Percentiles rank a stretch among this genome's conserved stretches.
Conservation (phyloP, 2,113 vertebrate species). For the Balaenoptera acutorostrata region DNA sequence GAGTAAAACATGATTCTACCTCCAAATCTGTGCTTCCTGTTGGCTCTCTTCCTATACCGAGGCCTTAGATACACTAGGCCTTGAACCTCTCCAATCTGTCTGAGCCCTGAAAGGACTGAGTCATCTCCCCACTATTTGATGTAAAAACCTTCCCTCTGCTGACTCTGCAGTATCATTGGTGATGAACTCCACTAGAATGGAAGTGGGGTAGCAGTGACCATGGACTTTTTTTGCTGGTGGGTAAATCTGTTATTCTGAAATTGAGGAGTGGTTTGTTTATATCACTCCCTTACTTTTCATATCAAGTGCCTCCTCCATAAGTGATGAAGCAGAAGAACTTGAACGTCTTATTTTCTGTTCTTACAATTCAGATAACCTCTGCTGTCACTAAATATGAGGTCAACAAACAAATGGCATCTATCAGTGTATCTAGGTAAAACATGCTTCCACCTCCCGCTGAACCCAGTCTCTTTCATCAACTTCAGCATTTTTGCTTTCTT, state of each 20-base stretch:
- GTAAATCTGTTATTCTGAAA: background rate
- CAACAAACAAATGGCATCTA: constrained; percentile 56
- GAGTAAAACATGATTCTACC: background rate
- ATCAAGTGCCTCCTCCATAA: background rate
- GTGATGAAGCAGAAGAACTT: background rate
- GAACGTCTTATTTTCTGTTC: constrained; percentile 8
- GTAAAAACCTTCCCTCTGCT: background rate
- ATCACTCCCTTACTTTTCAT: background rate
- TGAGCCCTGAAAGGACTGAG: background rate
- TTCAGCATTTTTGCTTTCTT: background rate
- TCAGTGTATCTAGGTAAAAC: constrained; percentile 69
- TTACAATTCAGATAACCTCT: constrained; percentile 50
- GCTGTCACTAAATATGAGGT: constrained; percentile 49
- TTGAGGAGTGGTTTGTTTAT: background rate
- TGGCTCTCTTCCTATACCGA: background rate
- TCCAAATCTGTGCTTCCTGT: background rate
- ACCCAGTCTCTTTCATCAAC: background rate
- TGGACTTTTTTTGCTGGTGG: background rate
- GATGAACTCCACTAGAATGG: background rate
- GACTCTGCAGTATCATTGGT: background rate
- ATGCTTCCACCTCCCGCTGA: constrained; percentile 35
- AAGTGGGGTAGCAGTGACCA: background rate
- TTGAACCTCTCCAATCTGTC: background rate
- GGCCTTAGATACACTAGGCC: background rate
- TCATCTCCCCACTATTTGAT: background rate